Evolutionary conservation across 1,140 invertebrate genomes (phyloP), one percentile per base, ranked within the genome.

Genomic region (Pseudomyrmex flavicornis): DNA sequence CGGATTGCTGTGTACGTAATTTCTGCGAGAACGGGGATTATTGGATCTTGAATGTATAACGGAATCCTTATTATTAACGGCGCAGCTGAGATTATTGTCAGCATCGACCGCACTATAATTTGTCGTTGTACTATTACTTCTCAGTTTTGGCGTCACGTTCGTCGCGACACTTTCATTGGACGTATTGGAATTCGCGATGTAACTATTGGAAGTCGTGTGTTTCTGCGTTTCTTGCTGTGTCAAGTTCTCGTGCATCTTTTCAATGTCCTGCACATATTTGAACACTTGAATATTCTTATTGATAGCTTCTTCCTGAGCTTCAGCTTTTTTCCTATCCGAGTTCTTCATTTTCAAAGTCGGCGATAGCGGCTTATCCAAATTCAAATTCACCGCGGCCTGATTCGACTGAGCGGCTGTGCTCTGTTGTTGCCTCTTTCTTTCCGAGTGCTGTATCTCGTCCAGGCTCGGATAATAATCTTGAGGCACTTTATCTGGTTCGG

Each of bases 381-480:
- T 93, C 44, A 92, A 83, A 54, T 86, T 87, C 15, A 90, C 83
- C 35, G 77, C 62, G 15, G 73, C 83, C 17, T 92, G 86, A 83
- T 92, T 92, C 3, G 85, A 80, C 22, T 93, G 89, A 0, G 76
- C 79, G 0, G 79, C 79, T 26, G 90, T 92, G 44, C 87, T 91
- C 44, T 92, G 91, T 58, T 92, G 91, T 22, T 91, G 91, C 15
- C 88, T 90, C 35, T 93, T 93, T 13, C 89, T 89, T 61, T 94
- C 93, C 0, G 90, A 89, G 9, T 94, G 93, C 52, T 94, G 93
- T 20, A 91, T 82, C 54, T 94, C 94, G 46, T 94, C 93, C 22
- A 94, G 83, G 73, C 93, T 94, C 1, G 94, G 94, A 83, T 94
- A 94, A 80, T 94, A 93, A 68, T 94, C 93, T 83, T 92, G 82